Conservation (phyloP, 2,113 vertebrate species). For the Zootoca vivipara region DNA sequence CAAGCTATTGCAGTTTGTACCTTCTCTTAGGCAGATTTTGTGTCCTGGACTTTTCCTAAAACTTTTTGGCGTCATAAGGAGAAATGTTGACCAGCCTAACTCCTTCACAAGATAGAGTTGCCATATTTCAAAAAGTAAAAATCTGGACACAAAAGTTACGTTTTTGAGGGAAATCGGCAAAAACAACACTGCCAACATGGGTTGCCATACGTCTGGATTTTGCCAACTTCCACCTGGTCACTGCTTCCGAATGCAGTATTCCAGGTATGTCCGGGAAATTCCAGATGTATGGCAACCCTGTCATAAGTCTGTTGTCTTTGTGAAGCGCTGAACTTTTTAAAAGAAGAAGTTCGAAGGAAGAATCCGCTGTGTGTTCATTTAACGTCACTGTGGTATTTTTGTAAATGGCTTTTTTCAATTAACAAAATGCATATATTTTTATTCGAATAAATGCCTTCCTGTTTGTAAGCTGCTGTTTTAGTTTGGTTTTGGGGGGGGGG, state of each 20-base stretch:
- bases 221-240: no score
- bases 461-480: conserved; percentile 35
- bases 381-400: conserved; percentile 63
- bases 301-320: conserved; percentile 15
- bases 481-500: background rate
- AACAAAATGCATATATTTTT: conserved; percentile 69
- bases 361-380: conserved; percentile 35
- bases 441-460: conserved; percentile 60
- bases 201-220: no score
- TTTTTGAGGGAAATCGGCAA: no score
- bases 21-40: conserved; percentile 52
- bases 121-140: no score
- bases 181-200: no score
- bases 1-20: conserved; percentile 66
- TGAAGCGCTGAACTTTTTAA: conserved; percentile 28
- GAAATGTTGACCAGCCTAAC: conserved; percentile 21
- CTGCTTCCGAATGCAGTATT: no score
- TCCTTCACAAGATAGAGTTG: conserved; percentile 16
- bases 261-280: no score
- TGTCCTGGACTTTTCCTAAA: conserved; percentile 62
- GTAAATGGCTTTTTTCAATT: conserved; percentile 49
- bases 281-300: no score
- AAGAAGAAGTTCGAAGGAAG: background rate
- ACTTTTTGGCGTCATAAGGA: conserved; percentile 62
- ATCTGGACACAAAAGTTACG: no score